phyloP scores from a whole-genome alignment of 2,113 vertebrate genomes.

The Pholis gunnellus region DNA sequence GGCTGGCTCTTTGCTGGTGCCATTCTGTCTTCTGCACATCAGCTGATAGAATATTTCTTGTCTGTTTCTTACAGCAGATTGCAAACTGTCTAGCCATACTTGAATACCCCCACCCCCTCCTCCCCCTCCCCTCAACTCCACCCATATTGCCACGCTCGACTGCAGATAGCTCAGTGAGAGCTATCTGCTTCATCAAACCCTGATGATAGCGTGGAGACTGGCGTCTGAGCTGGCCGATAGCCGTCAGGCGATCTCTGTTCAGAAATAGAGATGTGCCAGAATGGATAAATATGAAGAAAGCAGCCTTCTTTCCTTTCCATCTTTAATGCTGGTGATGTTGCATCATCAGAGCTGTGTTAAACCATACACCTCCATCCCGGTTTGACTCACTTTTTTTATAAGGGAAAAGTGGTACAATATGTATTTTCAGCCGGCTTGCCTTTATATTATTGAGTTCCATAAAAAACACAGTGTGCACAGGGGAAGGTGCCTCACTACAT shows the following conservation, averaged over 20 bases:
- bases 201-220: slow-evolving; percentile 79
- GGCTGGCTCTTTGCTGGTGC: slow-evolving; percentile 77
- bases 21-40: slow-evolving; percentile 77
- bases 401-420: slow-evolving; percentile 3
- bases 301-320: slow-evolving; percentile 13
- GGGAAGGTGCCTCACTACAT: slow-evolving; percentile 66
- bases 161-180: slow-evolving; percentile 64
- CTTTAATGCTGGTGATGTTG: slow-evolving; percentile 18
- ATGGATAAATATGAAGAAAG: slow-evolving; percentile 49
- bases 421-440: slow-evolving; percentile 6
- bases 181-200: slow-evolving; percentile 79
- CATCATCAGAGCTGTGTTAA: slow-evolving; percentile 21
- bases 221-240: slow-evolving; percentile 72
- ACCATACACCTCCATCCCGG: neutral
- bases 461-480: neutral
- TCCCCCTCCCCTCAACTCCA: slow-evolving; percentile 63
- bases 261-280: slow-evolving; percentile 64
- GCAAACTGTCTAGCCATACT: slow-evolving; percentile 69
- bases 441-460: slow-evolving; percentile 10
- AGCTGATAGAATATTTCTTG: slow-evolving; percentile 73
- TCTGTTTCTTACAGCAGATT: slow-evolving; percentile 79
- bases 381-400: slow-evolving; percentile 6
- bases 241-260: slow-evolving; percentile 65
- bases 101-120: slow-evolving; percentile 41
- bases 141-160: slow-evolving; percentile 68